Base-by-base conservation (phyloP, 2,888 invertebrate genomes). In the Drosophila phalerata region DNA sequence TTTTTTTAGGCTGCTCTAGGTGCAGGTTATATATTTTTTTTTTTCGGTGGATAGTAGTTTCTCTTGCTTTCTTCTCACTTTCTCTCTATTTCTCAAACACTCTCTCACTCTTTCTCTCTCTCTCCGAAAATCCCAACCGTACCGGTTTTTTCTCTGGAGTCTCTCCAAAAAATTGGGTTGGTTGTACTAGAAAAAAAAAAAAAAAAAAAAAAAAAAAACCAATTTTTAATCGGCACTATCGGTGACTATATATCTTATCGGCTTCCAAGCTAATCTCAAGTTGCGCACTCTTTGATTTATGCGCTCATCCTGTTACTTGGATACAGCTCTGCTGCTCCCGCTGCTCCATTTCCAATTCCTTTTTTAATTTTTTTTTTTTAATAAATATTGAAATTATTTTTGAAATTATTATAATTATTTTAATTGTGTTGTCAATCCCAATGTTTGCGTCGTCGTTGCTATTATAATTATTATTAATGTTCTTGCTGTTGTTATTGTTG, bases 201-300 rank as follows among this genome's bases (percentile, higher is more conserved):
- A 22, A 22, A 3, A 22, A n/a, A 15, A 15, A 17, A 17, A 22
- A 22, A 22, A 15, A n/a, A 22, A 22, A 22, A 3, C n/a, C n/a
- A 22, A 8, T 40, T 13, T 42, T 52, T 13, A 45, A 3, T 22
- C 51, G 42, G n/a, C 53, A 32, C 3, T 40, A 40, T 60, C 25
- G 28, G 19, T 17, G 49, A 40, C 53, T 28, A 10, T 30, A 28
- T 67, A 75, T 76, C 75, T 78, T 73, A 76, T 77, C 78, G 37
- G 40, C 40, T 34, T 45, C 28, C 6, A n/a, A 56, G 65, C 62
- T 72, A 77, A 83, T 77, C 83, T 79, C 43, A 66, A 67, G 62
- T 49, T 43, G 42, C 43, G 22, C 34, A 58, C 55, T 51, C 19
- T 42, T 51, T 81, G 79, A 80, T 85, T 75, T 85, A 85, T 82